Conservation (phyloP, 1,140 invertebrate species). For the Nasonia vitripennis region DNA sequence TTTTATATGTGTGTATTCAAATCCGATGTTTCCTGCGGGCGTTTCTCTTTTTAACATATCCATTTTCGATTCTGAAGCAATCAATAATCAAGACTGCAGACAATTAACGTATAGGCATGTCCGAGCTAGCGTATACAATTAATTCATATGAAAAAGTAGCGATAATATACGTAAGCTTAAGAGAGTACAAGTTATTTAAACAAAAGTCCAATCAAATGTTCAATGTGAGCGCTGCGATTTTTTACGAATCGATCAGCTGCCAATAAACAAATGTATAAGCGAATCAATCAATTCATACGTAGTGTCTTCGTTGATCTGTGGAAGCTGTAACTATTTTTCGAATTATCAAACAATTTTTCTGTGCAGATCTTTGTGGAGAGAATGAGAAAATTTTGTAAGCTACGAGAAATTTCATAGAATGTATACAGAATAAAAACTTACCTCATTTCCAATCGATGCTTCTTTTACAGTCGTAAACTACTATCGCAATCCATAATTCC, state of each 20-base stretch:
- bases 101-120: slow-evolving; percentile 37
- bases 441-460: slow-evolving; percentile 13
- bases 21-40: background rate
- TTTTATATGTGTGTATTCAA: too few species aligned
- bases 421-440: slow-evolving; percentile 34
- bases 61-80: slow-evolving; percentile 27
- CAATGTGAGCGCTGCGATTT: background rate
- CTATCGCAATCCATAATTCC: too few species aligned
- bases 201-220: slow-evolving; percentile 21
- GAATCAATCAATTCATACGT: slow-evolving; percentile 2
- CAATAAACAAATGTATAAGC: background rate
- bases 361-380: background rate
- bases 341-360: slow-evolving; percentile 5
- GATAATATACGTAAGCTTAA: slow-evolving; percentile 14
- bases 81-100: slow-evolving; percentile 52
- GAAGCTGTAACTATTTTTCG: slow-evolving; percentile 26
- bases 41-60: slow-evolving; percentile 20
- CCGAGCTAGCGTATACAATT: background rate
- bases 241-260: background rate
- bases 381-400: background rate
- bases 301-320: background rate
- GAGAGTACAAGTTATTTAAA: slow-evolving; percentile 42
- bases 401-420: background rate
- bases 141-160: slow-evolving; percentile 10
- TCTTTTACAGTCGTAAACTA: background rate